phyloP scores from a whole-genome alignment of 2,888 invertebrate species.

The Lamellibrachia columna region DNA sequence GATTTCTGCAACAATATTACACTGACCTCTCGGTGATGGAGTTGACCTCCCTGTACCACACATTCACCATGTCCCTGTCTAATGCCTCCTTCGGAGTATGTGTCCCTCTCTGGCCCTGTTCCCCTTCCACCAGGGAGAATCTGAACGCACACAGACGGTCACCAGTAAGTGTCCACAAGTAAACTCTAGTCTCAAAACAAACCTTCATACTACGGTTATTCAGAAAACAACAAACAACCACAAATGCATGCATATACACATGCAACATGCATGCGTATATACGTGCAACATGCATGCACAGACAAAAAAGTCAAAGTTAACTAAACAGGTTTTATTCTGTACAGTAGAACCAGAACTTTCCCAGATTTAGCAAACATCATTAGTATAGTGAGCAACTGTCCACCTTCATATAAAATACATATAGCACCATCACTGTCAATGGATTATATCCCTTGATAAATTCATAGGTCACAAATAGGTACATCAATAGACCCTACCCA shows the following conservation, averaged over 20 bases:
- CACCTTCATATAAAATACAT: neutral
- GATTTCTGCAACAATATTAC: neutral
- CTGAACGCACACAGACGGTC: neutral
- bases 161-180: too few species aligned
- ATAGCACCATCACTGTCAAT: too few species aligned
- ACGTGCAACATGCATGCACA: neutral
- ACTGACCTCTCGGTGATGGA: constrained; percentile 51
- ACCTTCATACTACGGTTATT: neutral
- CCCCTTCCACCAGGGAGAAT: neutral
- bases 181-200: neutral
- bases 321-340: too few species aligned
- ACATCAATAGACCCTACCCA: too few species aligned
- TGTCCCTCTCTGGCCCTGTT: neutral
- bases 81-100: constrained; percentile 41
- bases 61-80: constrained; percentile 42
- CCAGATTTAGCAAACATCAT: neutral
- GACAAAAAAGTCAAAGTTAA: neutral
- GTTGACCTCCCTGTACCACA: constrained; percentile 49
- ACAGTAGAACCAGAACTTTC: too few species aligned
- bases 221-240: neutral
- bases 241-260: neutral
- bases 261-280: neutral
- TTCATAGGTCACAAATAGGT: neutral
- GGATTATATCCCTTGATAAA: neutral
- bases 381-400: neutral